Percentiles rank a stretch among this genome's conserved stretches.
Conservation (phyloP, 2,888 invertebrate species). For the Phengaris alcon region DNA sequence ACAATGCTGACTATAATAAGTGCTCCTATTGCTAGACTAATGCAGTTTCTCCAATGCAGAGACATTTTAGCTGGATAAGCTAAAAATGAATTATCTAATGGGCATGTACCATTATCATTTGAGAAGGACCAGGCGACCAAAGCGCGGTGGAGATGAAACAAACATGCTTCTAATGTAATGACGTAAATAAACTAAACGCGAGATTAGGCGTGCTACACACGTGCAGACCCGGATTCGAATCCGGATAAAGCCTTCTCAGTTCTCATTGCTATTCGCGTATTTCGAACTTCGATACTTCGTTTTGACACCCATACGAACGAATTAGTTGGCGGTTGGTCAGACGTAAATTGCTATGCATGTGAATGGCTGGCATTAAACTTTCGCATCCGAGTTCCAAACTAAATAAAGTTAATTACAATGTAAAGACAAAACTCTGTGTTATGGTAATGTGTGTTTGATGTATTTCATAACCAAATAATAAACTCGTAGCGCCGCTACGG, state of each 20-base stretch:
- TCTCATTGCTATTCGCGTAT: no score
- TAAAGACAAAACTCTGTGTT: slow-evolving; percentile 3
- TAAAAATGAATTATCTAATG: background rate
- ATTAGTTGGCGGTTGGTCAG: background rate
- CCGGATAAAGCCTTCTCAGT: background rate
- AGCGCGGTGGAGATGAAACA: slow-evolving; percentile 31
- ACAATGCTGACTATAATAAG: no score
- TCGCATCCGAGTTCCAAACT: background rate
- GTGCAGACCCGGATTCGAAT: background rate
- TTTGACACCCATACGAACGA: background rate
- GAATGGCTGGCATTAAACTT: background rate
- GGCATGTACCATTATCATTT: background rate
- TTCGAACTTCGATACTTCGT: no score
- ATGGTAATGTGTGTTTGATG: slow-evolving; percentile 13
- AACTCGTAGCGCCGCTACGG: background rate
- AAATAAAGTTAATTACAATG: slow-evolving; percentile 26
- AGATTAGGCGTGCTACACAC: background rate
- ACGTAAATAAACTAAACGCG: slow-evolving; percentile 29
- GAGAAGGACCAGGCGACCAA: slow-evolving; percentile 24
- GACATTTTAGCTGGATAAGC: no score
- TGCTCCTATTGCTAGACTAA: no score
- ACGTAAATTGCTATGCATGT: background rate
- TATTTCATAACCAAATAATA: slow-evolving; percentile 4
- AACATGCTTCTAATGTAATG: slow-evolving; percentile 36
- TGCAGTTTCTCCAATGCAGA: no score